A percentile compares a stretch with the other conserved stretches of the same genome.
Conservation (phyloP, 1,140 invertebrate genomes). For the Zaprionus davidi region DNA sequence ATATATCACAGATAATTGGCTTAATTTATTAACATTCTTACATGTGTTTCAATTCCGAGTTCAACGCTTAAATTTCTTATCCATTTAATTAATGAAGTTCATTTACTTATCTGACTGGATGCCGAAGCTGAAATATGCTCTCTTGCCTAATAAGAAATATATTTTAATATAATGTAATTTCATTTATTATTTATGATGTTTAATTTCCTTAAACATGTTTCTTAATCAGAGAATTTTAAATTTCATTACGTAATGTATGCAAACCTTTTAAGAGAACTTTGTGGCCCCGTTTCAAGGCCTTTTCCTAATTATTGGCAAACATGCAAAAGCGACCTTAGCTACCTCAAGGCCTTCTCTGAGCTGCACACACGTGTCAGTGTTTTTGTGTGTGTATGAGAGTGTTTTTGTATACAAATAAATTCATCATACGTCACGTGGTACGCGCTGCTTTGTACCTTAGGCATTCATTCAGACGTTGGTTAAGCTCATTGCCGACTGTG, state of each 20-base stretch:
- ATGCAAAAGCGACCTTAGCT: constrained; percentile 24
- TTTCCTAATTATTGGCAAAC: constrained; percentile 20
- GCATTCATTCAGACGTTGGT: constrained; percentile 32
- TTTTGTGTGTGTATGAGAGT: not conserved
- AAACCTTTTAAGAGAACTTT: not conserved
- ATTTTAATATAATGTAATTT: not conserved
- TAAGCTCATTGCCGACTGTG: constrained; percentile 35
- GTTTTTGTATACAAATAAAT: constrained; percentile 25
- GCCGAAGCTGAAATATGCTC: not conserved
- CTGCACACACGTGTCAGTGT: not conserved
- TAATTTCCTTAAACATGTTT: not conserved
- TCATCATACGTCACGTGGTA: constrained; percentile 38
- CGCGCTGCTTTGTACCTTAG: constrained; percentile 6
- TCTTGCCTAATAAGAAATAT: not conserved
- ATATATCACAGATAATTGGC: constrained; percentile 11
- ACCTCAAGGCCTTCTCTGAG: constrained; percentile 10
- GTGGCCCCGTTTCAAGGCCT: not conserved
- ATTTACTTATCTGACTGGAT: not conserved
- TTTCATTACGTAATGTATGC: not conserved
- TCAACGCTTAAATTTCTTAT: not conserved
- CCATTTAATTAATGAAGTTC: constrained; percentile 6
- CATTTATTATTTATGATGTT: not conserved
- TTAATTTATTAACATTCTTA: constrained; percentile 11
- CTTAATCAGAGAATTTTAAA: constrained; percentile 6
- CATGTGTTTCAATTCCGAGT: constrained; percentile 6